These are phyloP conservation scores for Darevskia mixta DNA, from an alignment of 2,797 vertebrate species.

Conservation along the genomic window DNA sequence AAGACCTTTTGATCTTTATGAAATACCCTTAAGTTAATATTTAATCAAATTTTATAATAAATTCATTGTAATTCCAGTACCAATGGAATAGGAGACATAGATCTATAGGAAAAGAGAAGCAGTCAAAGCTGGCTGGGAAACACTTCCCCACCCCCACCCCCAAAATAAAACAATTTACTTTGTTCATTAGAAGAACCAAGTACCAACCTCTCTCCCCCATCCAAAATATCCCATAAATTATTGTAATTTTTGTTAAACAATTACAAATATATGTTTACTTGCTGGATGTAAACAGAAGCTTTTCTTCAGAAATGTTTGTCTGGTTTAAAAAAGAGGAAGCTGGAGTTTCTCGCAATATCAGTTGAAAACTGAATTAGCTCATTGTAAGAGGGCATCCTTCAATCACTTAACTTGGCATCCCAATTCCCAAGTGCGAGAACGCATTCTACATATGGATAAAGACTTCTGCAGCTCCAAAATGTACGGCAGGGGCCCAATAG, in stretches of 20 bases:
- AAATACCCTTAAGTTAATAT: not conserved
- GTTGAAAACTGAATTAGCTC: not conserved
- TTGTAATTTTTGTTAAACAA: not conserved
- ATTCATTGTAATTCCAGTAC: not conserved
- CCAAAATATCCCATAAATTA: not conserved
- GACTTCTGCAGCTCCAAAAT: not conserved
- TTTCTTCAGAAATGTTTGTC: not conserved
- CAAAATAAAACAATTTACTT: not conserved
- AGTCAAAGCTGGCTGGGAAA: not conserved
- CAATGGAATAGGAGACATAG: not conserved
- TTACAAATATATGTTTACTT: not conserved
- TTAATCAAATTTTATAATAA: not conserved
- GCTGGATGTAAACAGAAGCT: not conserved
- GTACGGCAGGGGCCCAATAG: not conserved
- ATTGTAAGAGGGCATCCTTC: not conserved
- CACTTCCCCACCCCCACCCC: not conserved
- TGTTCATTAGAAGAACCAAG: not conserved
- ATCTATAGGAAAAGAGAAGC: not conserved
- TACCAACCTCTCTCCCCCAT: too few relatives aligned
- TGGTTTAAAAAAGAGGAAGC: not conserved
- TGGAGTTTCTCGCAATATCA: not conserved
- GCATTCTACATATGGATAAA: not conserved
- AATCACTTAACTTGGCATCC: not conserved
- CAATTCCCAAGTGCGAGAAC: not conserved
- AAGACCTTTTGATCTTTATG: not conserved